These are phyloP conservation scores for Daphoenositta chrysoptera DNA, from an alignment of 2,113 vertebrate genomes.

Conservation along the genomic window DNA sequence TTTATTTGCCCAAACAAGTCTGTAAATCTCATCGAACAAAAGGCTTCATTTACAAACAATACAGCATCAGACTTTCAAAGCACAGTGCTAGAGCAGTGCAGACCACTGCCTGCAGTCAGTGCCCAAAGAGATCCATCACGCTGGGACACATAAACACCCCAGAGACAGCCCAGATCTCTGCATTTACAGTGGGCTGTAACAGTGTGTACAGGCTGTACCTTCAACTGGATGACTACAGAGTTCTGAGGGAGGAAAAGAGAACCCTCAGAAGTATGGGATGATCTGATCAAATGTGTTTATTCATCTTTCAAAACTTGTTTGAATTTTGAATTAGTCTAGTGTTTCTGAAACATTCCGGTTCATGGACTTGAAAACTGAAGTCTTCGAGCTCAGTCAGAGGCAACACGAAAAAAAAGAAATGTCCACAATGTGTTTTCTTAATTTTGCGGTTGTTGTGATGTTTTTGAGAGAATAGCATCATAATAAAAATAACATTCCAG, in stretches of 20 bases:
- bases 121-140: not conserved
- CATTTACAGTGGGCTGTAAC: not conserved
- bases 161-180: not conserved
- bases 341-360: not conserved
- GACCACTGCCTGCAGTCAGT: not conserved
- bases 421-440: not conserved
- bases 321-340: not conserved
- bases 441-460: not conserved
- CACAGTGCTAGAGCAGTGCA: not conserved
- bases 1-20: constrained; percentile 39
- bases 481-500: not conserved
- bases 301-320: not conserved
- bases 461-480: not conserved
- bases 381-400: not conserved
- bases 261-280: not conserved
- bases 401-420: not conserved
- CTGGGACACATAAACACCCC: rapidly evolving
- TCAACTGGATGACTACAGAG: not conserved
- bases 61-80: not conserved
- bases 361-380: not conserved
- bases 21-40: not conserved
- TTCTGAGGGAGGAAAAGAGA: not conserved
- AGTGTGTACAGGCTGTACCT: rapidly evolving
- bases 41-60: constrained; percentile 10
- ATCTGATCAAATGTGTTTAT: not conserved